Evolutionary conservation across 2,113 vertebrate species (phyloP).

Genomic region (Circaetus gallicus): DNA sequence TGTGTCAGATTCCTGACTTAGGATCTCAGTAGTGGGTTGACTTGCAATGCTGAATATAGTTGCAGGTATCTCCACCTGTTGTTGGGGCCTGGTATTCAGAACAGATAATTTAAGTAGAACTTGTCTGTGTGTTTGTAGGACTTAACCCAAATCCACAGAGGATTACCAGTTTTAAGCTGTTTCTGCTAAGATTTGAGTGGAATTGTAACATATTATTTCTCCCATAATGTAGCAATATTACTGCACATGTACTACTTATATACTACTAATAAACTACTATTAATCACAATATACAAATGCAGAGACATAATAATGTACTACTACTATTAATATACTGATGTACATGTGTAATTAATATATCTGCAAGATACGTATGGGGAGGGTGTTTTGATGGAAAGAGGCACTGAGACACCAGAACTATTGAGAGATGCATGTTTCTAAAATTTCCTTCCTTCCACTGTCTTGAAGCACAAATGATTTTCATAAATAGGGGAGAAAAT

Average conservation of each 20-base stretch:
- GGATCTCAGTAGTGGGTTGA: neutral
- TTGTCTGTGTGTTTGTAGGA: neutral
- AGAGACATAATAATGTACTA: neutral
- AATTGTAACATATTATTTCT: neutral
- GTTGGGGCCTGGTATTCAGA: neutral
- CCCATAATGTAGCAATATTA: neutral
- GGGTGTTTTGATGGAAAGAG: neutral
- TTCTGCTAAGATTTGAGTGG: conserved; percentile 19
- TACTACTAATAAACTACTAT: neutral
- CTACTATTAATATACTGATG: neutral
- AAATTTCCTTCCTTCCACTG: neutral
- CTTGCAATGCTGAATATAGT: neutral
- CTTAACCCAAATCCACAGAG: conserved; percentile 37
- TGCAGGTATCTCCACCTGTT: neutral
- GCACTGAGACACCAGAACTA: neutral
- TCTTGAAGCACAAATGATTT: neutral
- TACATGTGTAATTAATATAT: neutral
- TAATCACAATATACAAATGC: neutral
- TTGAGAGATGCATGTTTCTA: neutral
- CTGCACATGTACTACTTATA: neutral
- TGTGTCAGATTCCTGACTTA: neutral
- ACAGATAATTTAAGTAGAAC: neutral
- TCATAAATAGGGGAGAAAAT: neutral
- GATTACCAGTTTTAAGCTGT: conserved; percentile 39
- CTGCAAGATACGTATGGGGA: neutral